These are phyloP conservation scores for Caloenas nicobarica DNA, from an alignment of 2,113 vertebrate species.

Conservation along the genomic window DNA sequence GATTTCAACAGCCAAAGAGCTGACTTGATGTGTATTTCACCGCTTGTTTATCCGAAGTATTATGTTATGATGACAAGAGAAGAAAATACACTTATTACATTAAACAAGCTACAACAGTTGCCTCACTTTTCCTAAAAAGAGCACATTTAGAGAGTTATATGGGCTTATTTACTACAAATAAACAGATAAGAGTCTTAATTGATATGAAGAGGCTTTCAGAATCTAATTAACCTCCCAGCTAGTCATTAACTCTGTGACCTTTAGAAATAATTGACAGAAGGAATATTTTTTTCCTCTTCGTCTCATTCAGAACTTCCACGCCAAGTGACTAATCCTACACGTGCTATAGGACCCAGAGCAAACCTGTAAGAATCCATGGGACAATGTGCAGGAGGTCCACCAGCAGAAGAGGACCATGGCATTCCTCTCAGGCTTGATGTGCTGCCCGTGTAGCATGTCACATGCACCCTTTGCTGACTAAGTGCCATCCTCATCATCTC, in stretches of 20 bases:
- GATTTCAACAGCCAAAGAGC: not conserved
- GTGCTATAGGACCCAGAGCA: slow-evolving; percentile 15
- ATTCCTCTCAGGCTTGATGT: slow-evolving; percentile 40
- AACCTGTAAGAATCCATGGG: slow-evolving; percentile 73
- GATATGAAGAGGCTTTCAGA: slow-evolving; percentile 88
- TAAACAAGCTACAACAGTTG: slow-evolving; percentile 2
- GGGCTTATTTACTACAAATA: slow-evolving; percentile 77
- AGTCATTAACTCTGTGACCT: slow-evolving; percentile 98
- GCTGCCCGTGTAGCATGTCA: slow-evolving; percentile 56
- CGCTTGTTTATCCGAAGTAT: not conserved
- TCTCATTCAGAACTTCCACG: slow-evolving; percentile 78
- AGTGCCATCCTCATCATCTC: not conserved
- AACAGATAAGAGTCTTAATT: slow-evolving; percentile 75
- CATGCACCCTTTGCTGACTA: not conserved
- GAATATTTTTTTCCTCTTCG: slow-evolving; percentile 57
- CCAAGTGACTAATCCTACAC: slow-evolving; percentile 69
- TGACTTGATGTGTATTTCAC: not conserved
- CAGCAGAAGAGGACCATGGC: slow-evolving; percentile 69
- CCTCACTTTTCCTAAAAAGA: slow-evolving; percentile 54
- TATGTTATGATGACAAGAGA: slow-evolving; percentile 18
- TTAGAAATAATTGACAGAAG: slow-evolving; percentile 96
- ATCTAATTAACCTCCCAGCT: slow-evolving; percentile 96
- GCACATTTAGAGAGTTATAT: slow-evolving; percentile 47
- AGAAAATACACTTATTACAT: slow-evolving; percentile 23
- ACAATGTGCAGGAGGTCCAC: slow-evolving; percentile 75